phyloP scores from a whole-genome alignment of 2,797 vertebrate genomes.

The Falco columbarius region DNA sequence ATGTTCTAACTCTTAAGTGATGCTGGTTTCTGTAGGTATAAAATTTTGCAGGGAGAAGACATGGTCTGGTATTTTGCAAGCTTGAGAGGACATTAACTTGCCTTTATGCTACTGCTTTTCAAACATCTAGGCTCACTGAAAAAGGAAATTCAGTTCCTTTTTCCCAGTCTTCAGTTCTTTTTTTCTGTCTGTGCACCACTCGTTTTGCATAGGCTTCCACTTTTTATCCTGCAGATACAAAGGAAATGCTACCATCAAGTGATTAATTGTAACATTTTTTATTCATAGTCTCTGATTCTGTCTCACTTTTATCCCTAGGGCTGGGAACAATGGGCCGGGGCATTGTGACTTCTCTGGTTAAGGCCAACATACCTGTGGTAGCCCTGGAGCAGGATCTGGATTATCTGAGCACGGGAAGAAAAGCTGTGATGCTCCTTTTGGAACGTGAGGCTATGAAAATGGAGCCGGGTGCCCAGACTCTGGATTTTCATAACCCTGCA shows the following conservation, averaged over 20 bases:
- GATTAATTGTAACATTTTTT: not conserved
- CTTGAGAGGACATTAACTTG: not conserved
- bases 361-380: conserved; percentile 85
- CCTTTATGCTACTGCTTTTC: not conserved
- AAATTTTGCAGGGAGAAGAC: not conserved
- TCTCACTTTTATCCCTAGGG: conserved; percentile 78
- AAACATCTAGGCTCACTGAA: not conserved
- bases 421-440: conserved; percentile 78
- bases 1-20: not conserved
- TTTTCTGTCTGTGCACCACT: not conserved
- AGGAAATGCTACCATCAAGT: not conserved
- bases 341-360: conserved; percentile 85
- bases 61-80: not conserved
- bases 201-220: not conserved
- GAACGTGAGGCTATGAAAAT: conserved; percentile 81
- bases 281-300: not conserved
- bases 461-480: conserved; percentile 41
- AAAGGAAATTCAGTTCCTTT: not conserved
- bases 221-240: not conserved
- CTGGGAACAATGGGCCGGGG: conserved; percentile 94
- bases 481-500: conserved; percentile 38
- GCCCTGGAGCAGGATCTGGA: conserved; percentile 87
- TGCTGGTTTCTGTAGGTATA: not conserved
- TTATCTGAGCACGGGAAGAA: conserved; percentile 80
- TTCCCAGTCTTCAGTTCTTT: not conserved